A percentile compares a stretch with the other conserved stretches of the same genome.
These are phyloP conservation scores for Tromatobia lineatoria DNA, from an alignment of 2,888 invertebrate genomes.

Conservation along the genomic window DNA sequence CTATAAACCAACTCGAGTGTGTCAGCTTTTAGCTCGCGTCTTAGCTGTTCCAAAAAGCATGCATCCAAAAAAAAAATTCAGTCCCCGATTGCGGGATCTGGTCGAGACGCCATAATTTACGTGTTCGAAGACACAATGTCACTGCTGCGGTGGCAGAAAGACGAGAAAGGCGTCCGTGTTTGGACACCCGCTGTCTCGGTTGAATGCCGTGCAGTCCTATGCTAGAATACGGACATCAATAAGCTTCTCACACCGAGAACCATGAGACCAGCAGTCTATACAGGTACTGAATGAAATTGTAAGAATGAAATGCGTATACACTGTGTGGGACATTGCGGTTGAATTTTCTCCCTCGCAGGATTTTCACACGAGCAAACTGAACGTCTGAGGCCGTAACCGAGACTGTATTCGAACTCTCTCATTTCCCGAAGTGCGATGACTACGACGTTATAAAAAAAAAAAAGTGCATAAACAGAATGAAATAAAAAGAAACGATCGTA, in stretches of 20 bases:
- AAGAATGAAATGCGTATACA: conserved; percentile 61
- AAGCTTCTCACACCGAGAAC: conserved; percentile 68
- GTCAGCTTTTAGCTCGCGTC: conserved; percentile 34
- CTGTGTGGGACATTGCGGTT: conserved; percentile 45
- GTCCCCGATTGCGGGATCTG: conserved; percentile 44
- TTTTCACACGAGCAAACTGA: conserved; percentile 68
- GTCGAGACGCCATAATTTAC: conserved; percentile 63
- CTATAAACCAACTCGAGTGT: conserved; percentile 48
- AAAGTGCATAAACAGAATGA: conserved; percentile 63
- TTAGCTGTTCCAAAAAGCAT: conserved; percentile 7
- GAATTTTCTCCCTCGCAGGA: conserved; percentile 64
- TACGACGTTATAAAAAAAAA: conserved; percentile 48
- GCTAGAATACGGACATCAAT: conserved; percentile 60
- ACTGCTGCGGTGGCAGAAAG: conserved; percentile 28
- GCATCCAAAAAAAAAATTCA: conserved; percentile 11
- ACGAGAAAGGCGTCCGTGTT: conserved; percentile 65
- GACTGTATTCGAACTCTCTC: conserved; percentile 56
- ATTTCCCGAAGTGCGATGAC: conserved; percentile 40
- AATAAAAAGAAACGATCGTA: conserved; percentile 59
- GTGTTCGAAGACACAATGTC: conserved; percentile 62
- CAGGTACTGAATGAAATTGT: conserved; percentile 67
- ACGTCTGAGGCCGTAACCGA: conserved; percentile 45
- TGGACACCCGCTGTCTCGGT: conserved; percentile 73
- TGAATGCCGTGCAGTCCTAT: conserved; percentile 66
- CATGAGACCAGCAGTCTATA: conserved; percentile 17